Percentiles rank a stretch among this genome's conserved stretches.
phyloP scores from a whole-genome alignment of 2,797 vertebrate genomes.

The Pangasius djambal region DNA sequence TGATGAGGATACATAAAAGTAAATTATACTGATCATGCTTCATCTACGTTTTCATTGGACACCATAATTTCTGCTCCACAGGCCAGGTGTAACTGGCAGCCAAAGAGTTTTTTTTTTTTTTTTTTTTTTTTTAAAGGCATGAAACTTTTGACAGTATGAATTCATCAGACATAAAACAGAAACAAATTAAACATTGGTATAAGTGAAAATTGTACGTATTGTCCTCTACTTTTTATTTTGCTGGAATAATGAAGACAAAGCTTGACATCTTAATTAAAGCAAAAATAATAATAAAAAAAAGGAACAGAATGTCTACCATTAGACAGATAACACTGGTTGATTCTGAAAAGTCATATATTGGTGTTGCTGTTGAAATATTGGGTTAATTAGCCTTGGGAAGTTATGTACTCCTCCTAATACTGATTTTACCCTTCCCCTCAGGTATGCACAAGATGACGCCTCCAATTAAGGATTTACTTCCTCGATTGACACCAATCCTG shows the following conservation, averaged over 20 bases:
- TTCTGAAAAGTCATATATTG: not conserved
- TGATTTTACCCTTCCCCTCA: conserved; percentile 55
- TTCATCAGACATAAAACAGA: not conserved
- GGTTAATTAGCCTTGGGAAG: not conserved
- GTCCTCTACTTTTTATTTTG: not conserved
- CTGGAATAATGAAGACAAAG: not conserved
- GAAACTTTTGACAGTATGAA: not conserved
- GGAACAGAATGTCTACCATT: not conserved
- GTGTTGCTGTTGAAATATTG: not conserved
- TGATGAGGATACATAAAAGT: not conserved
- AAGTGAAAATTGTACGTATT: not conserved
- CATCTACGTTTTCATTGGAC: not conserved
- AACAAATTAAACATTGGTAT: not conserved
- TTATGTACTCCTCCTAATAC: not conserved
- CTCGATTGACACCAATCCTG: conserved; percentile 95
- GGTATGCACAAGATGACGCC: conserved; percentile 99
- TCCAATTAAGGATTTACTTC: conserved; percentile 97
- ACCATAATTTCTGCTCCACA: not conserved
- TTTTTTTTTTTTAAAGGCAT: too few relatives aligned
- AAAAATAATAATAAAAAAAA: not conserved
- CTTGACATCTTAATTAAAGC: not conserved
- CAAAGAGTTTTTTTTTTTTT: not conserved
- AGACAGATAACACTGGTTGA: not conserved
- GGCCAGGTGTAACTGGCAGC: not conserved
- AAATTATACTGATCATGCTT: not conserved